Conservation (phyloP, 2,113 vertebrate species). For the Alligator sinensis region DNA sequence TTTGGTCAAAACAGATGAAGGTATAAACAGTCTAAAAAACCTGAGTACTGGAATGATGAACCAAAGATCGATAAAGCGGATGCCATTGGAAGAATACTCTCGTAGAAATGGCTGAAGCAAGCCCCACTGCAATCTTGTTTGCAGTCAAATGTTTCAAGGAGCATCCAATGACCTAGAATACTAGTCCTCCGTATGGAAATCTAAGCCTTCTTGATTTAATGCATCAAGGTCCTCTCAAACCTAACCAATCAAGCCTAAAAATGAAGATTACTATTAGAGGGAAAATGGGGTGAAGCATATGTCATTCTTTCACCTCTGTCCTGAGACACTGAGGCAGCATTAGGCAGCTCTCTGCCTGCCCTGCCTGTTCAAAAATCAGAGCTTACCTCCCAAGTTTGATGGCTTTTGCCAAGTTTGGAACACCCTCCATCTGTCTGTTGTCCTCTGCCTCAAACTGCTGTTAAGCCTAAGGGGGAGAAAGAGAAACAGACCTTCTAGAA, state of each 20-base stretch:
- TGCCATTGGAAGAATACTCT: neutral
- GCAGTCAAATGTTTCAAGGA: neutral
- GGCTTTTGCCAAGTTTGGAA: constrained; percentile 83
- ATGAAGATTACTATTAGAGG: neutral
- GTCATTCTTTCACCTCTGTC: neutral
- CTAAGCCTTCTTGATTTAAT: neutral
- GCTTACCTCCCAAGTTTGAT: constrained; percentile 84
- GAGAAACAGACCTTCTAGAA: constrained; percentile 85
- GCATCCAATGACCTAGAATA: neutral
- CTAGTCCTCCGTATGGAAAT: neutral
- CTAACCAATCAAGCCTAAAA: neutral
- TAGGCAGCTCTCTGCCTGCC: constrained; percentile 43
- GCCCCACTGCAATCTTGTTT: neutral
- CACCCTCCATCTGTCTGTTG: constrained; percentile 82
- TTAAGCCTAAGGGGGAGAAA: constrained; percentile 84
- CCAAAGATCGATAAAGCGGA: neutral
- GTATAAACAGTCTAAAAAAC: neutral
- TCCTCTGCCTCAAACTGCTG: constrained; percentile 85
- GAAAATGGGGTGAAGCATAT: neutral
- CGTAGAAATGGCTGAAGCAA: neutral
- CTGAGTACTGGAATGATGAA: neutral
- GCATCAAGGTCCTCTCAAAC: neutral
- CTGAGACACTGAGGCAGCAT: neutral
- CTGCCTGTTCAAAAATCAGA: constrained; percentile 74
- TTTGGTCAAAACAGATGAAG: neutral